Percentiles rank a stretch among this genome's conserved stretches.
Evolutionary conservation across 1,140 invertebrate species (phyloP).

Genomic region (Heliconius himera): DNA sequence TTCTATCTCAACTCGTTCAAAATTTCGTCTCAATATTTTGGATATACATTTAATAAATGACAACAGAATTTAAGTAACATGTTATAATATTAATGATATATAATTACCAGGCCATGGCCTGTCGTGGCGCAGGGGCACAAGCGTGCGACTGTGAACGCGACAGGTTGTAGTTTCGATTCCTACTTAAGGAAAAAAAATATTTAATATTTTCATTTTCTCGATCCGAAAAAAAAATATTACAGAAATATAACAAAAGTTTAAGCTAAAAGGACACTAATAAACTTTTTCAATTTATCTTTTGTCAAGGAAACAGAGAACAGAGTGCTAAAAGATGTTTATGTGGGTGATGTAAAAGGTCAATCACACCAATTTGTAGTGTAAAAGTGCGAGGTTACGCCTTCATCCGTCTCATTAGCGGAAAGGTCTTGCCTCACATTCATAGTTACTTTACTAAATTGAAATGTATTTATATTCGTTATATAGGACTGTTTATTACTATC

Average conservation of each 20-base stretch:
- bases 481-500: neutral
- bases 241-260: neutral
- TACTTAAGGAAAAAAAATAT: too few species aligned
- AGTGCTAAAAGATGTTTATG: conserved; percentile 29
- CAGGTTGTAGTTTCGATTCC: too few species aligned
- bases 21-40: too few species aligned
- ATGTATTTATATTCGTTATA: neutral
- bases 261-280: neutral
- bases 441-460: conserved; percentile 21
- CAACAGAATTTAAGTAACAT: too few species aligned
- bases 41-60: too few species aligned
- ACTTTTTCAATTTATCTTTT: neutral
- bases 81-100: too few species aligned
- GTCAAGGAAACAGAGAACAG: neutral
- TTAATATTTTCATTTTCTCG: too few species aligned
- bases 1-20: too few species aligned
- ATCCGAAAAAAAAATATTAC: too few species aligned
- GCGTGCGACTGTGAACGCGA: too few species aligned
- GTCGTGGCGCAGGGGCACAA: too few species aligned
- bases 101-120: too few species aligned
- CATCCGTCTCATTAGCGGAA: conserved; percentile 27
- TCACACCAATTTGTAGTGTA: conserved; percentile 32
- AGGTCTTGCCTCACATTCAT: conserved; percentile 12
- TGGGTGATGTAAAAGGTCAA: conserved; percentile 19
- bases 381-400: conserved; percentile 25